phyloP scores from a whole-genome alignment of 2,888 invertebrate species.

The Melinaea marsaeus region DNA sequence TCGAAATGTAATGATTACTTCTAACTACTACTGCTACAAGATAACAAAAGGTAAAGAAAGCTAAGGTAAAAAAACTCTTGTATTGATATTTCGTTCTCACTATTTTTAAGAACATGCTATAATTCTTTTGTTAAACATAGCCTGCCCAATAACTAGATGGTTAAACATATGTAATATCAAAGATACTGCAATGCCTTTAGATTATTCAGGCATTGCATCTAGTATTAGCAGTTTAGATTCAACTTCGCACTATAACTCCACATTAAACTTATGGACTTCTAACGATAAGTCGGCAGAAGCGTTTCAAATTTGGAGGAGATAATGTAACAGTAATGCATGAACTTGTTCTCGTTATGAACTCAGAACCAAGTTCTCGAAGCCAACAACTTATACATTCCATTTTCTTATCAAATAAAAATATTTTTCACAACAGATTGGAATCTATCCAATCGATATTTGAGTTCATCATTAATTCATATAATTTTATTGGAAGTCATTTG shows the following conservation, averaged over 20 bases:
- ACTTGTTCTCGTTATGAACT: conserved; percentile 33
- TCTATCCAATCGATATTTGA: too few relatives aligned
- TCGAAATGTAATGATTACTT: too few relatives aligned
- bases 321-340: conserved; percentile 27
- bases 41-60: too few relatives aligned
- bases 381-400: conserved; percentile 13
- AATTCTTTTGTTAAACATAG: conserved; percentile 96
- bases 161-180: conserved; percentile 80
- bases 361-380: conserved; percentile 18
- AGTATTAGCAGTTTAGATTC: background rate
- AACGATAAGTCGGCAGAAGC: conserved; percentile 25
- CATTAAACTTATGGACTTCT: conserved; percentile 28
- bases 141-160: conserved; percentile 95
- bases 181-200: background rate
- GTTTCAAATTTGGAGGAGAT: conserved; percentile 32
- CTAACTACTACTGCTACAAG: too few relatives aligned
- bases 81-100: too few relatives aligned
- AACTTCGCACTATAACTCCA: conserved; percentile 13
- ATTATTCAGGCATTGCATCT: background rate
- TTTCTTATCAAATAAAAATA: conserved; percentile 7
- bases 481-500: too few relatives aligned
- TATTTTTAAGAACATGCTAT: conserved; percentile 90
- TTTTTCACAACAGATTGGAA: background rate
- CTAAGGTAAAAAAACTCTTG: too few relatives aligned
- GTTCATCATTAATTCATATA: too few relatives aligned